Evolutionary conservation across 1,140 invertebrate genomes (phyloP).

Genomic region (Aporrectodea caliginosa): DNA sequence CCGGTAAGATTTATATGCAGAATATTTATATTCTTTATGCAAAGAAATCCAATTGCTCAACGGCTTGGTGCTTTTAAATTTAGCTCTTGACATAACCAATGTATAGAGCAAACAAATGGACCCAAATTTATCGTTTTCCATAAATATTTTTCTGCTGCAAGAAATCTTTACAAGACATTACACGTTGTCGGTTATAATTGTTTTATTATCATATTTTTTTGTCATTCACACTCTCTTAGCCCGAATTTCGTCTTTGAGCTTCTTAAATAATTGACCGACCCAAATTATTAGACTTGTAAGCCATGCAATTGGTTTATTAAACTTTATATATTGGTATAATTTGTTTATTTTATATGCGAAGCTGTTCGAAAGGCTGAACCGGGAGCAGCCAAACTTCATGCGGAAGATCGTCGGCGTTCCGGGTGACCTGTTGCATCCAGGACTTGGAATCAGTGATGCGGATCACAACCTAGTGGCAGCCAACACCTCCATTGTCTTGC

Average conservation of each 20-base stretch:
- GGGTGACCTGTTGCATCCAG: neutral
- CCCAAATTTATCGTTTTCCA: no score
- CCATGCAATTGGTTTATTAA: no score
- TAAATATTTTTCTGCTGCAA: neutral
- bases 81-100: neutral
- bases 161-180: neutral
- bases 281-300: no score
- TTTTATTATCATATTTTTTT: neutral
- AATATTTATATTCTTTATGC: neutral
- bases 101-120: no score
- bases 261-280: no score
- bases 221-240: no score
- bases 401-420: neutral
- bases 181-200: neutral
- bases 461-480: neutral
- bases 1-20: neutral
- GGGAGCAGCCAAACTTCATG: neutral
- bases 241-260: no score
- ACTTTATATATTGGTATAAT: no score
- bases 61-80: neutral
- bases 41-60: neutral
- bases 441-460: neutral
- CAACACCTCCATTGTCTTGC: conserved; percentile 87
- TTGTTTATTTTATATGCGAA: neutral
- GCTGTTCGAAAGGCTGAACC: neutral